A percentile compares a stretch with the other conserved stretches of the same genome.
These are phyloP conservation scores for Ornithoptera priamus DNA, from an alignment of 2,888 invertebrate genomes.

Conservation along the genomic window DNA sequence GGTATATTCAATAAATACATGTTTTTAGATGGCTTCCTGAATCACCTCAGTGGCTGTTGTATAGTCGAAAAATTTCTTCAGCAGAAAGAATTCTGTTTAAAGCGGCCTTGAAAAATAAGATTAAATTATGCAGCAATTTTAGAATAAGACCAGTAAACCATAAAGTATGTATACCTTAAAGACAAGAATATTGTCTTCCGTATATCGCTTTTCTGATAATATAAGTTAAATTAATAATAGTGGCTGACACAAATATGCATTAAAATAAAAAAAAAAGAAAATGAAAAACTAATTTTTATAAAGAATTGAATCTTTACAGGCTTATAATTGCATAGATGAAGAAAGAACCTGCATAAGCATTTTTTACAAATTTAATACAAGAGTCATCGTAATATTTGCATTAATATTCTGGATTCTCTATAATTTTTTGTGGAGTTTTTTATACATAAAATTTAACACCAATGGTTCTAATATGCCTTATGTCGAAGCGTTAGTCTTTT, in stretches of 20 bases:
- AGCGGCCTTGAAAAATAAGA: slow-evolving; percentile 58
- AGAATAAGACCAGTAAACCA: slow-evolving; percentile 72
- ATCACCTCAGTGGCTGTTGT: slow-evolving; percentile 71
- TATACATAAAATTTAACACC: slow-evolving; percentile 55
- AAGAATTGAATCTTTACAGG: slow-evolving; percentile 50
- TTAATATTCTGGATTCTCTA: slow-evolving; percentile 55
- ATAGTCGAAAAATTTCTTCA: slow-evolving; percentile 53
- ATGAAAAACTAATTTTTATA: neutral
- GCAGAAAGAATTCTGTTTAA: slow-evolving; percentile 59
- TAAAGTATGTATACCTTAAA: slow-evolving; percentile 54
- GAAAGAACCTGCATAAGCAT: slow-evolving; percentile 57
- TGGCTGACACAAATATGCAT: no score
- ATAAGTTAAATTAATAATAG: no score
- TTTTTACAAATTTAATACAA: slow-evolving; percentile 55
- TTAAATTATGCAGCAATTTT: slow-evolving; percentile 59
- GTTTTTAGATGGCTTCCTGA: slow-evolving; percentile 63
- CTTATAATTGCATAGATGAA: slow-evolving; percentile 62
- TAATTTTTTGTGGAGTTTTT: slow-evolving; percentile 55
- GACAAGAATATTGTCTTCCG: neutral
- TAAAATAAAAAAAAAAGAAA: no score
- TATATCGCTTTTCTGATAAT: neutral
- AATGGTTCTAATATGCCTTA: slow-evolving; percentile 40
- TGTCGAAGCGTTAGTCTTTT: slow-evolving; percentile 46
- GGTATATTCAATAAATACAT: slow-evolving; percentile 13
- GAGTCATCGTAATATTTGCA: slow-evolving; percentile 45